phyloP scores from a whole-genome alignment of 2,888 invertebrate genomes.

The Drosophila nr. fundita region DNA sequence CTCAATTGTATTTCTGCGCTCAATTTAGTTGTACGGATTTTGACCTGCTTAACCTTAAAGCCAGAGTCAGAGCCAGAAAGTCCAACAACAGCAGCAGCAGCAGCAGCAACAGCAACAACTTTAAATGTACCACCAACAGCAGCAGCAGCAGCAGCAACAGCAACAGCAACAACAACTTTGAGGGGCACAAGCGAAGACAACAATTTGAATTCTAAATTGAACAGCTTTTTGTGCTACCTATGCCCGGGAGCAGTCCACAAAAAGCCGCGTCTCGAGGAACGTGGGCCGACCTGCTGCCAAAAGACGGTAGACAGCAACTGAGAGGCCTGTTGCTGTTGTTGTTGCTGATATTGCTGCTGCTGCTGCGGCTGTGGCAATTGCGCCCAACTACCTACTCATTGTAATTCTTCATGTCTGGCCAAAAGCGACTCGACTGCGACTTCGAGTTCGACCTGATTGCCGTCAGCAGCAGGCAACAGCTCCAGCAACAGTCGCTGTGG shows the following conservation, averaged over 20 bases:
- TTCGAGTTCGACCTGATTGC: constrained; percentile 74
- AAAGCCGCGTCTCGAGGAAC: constrained; percentile 55
- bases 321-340: constrained; percentile 29
- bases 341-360: constrained; percentile 34
- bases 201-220: constrained; percentile 82
- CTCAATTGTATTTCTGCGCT: constrained; percentile 82
- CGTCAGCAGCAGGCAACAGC: constrained; percentile 56
- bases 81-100: constrained; percentile 36
- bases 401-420: constrained; percentile 79
- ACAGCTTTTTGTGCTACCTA: constrained; percentile 82
- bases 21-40: constrained; percentile 84
- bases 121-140: constrained; percentile 45
- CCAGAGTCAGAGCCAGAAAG: constrained; percentile 58
- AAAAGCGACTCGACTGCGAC: constrained; percentile 63
- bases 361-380: constrained; percentile 71
- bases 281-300: constrained; percentile 80
- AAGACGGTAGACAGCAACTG: constrained; percentile 54
- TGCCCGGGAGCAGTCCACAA: constrained; percentile 72
- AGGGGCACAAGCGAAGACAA: constrained; percentile 74
- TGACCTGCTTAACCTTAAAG: constrained; percentile 84
- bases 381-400: constrained; percentile 81
- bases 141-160: constrained; percentile 14
- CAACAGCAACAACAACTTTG: constrained; percentile 27
- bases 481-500: constrained; percentile 33
- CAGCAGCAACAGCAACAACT: constrained; percentile 42